phyloP scores from a whole-genome alignment of 2,888 invertebrate genomes.

The Anthophora plumipes region DNA sequence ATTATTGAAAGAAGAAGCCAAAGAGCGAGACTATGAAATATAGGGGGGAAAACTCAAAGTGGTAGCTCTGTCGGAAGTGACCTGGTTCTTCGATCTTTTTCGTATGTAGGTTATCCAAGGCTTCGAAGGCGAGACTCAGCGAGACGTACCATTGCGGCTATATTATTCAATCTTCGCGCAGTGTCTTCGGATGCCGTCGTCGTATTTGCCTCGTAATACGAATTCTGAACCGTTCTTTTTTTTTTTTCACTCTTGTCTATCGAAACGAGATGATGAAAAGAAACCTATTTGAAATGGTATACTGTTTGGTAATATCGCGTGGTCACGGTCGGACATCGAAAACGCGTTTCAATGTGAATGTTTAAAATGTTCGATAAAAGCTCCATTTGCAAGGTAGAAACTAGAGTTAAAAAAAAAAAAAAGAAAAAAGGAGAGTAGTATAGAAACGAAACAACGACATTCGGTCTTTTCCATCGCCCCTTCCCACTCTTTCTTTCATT shows the following conservation, averaged over 20 bases:
- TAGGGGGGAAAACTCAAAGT: conserved; percentile 52
- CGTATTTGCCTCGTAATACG: conserved; percentile 25
- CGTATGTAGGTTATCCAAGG: conserved; percentile 62
- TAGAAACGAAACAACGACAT: too few relatives aligned
- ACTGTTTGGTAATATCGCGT: conserved; percentile 3
- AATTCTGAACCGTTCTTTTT: conserved; percentile 19
- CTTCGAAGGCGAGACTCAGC: conserved; percentile 51
- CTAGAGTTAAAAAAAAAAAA: neutral
- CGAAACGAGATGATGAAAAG: neutral
- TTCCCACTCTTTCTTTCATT: neutral
- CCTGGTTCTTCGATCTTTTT: conserved; percentile 57
- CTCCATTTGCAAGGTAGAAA: neutral
- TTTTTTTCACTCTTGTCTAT: neutral
- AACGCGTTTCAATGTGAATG: conserved; percentile 4
- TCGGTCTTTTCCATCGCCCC: neutral
- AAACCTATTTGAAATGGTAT: neutral
- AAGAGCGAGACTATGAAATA: neutral
- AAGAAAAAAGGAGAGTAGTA: too few relatives aligned
- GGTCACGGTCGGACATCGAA: neutral
- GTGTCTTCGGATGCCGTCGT: conserved; percentile 37
- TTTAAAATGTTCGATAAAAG: conserved; percentile 16
- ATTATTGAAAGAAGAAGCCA: conserved; percentile 13
- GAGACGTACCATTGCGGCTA: conserved; percentile 47
- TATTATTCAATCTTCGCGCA: conserved; percentile 65
- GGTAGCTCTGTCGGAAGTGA: conserved; percentile 46